phyloP scores from a whole-genome alignment of 1,140 invertebrate species.

The Cyclina sinensis region DNA sequence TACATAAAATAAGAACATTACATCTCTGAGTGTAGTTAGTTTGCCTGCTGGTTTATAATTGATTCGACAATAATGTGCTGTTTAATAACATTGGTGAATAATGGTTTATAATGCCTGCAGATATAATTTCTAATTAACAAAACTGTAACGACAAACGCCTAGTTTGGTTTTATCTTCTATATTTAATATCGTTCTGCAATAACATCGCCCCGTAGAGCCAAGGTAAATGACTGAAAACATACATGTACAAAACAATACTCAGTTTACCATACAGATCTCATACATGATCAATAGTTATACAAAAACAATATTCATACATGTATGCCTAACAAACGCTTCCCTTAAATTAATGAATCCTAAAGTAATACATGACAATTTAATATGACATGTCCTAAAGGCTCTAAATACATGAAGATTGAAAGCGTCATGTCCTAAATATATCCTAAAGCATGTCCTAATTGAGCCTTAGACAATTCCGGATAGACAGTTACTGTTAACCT shows the following conservation, averaged over 20 bases:
- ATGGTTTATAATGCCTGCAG: too few species aligned
- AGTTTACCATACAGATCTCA: slow-evolving; percentile 24
- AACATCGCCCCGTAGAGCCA: slow-evolving; percentile 8
- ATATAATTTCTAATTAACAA: too few species aligned
- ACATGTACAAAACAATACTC: slow-evolving; percentile 8
- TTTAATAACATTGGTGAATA: too few species aligned
- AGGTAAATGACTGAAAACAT: slow-evolving; percentile 21
- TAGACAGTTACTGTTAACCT: not conserved
- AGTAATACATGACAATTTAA: slow-evolving; percentile 9
- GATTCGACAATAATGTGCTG: too few species aligned
- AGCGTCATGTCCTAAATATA: slow-evolving; percentile 15
- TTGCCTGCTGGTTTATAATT: too few species aligned
- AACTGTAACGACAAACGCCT: slow-evolving; percentile 19
- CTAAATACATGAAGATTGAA: slow-evolving; percentile 28
- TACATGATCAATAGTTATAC: slow-evolving; percentile 16
- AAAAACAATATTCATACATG: slow-evolving; percentile 15
- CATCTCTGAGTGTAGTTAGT: too few species aligned
- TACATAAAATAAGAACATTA: too few species aligned
- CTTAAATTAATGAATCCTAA: slow-evolving; percentile 29
- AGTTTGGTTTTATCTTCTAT: not conserved
- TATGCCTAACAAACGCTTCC: slow-evolving; percentile 23
- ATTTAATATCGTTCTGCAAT: not conserved
- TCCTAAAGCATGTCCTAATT: slow-evolving; percentile 22
- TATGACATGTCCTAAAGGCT: slow-evolving; percentile 25
- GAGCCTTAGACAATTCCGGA: slow-evolving; percentile 15